phyloP scores from a whole-genome alignment of 2,113 vertebrate genomes.

The Grus americana region DNA sequence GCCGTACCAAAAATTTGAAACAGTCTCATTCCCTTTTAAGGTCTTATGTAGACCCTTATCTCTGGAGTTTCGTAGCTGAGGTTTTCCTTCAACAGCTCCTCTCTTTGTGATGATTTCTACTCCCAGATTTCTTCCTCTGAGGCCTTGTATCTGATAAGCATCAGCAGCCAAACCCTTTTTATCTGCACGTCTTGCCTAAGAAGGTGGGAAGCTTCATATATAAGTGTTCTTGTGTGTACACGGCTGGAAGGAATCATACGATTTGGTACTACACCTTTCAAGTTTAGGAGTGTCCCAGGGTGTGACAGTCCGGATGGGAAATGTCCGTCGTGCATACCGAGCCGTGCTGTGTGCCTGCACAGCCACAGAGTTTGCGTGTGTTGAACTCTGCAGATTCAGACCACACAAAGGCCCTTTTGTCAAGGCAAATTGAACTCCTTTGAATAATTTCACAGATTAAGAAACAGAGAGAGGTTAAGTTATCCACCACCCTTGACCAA shows the following conservation, averaged over 20 bases:
- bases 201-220: background rate
- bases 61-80: background rate
- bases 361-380: background rate
- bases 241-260: background rate
- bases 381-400: background rate
- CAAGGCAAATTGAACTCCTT: background rate
- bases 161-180: background rate
- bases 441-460: constrained; percentile 36
- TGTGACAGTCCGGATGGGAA: accelerated
- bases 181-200: background rate
- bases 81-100: background rate
- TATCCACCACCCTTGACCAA: background rate
- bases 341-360: background rate
- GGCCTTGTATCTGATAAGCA: background rate
- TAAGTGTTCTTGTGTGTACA: background rate
- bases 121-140: background rate
- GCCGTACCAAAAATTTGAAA: background rate
- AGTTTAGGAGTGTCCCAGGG: background rate
- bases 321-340: accelerated
- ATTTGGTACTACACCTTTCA: background rate
- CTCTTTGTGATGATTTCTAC: background rate
- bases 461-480: background rate
- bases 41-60: background rate
- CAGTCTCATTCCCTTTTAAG: background rate
- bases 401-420: constrained; percentile 33